These are phyloP conservation scores for Bubalus kerabau DNA, from an alignment of 2,113 vertebrate genomes.

Conservation along the genomic window DNA sequence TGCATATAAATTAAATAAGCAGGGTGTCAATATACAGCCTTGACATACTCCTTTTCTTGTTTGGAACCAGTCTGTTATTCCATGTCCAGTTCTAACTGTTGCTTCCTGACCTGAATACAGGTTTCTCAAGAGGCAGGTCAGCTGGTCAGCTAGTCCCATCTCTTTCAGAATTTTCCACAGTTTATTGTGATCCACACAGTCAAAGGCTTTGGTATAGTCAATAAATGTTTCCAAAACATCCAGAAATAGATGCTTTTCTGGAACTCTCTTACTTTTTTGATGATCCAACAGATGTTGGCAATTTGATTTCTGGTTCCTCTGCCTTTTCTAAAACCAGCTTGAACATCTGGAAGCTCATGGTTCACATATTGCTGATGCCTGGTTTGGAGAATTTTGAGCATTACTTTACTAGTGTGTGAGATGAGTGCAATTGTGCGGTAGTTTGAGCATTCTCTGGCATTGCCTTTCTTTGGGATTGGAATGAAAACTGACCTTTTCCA, in stretches of 20 bases:
- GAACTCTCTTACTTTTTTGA: not conserved
- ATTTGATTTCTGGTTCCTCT: not conserved
- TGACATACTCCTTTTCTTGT: rapidly evolving
- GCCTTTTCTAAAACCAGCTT: not conserved
- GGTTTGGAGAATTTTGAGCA: no score
- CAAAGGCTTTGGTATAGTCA: not conserved
- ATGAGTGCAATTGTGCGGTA: not conserved
- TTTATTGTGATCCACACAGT: not conserved
- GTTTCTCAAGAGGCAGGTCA: not conserved
- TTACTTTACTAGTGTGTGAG: not conserved
- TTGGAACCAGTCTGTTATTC: not conserved
- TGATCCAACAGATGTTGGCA: not conserved
- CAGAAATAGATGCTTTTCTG: not conserved
- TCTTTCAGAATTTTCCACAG: not conserved
- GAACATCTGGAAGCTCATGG: not conserved
- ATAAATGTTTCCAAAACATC: not conserved
- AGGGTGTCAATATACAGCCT: not conserved
- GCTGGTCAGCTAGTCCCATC: not conserved
- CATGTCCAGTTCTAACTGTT: not conserved
- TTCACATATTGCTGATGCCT: not conserved
- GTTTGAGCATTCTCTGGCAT: not conserved
- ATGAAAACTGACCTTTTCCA: not conserved
- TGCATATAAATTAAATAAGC: not conserved
- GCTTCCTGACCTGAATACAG: not conserved
- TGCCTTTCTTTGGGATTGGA: not conserved